Base-by-base conservation (phyloP, 2,888 invertebrate species). In the Ceraclea dissimilis region DNA sequence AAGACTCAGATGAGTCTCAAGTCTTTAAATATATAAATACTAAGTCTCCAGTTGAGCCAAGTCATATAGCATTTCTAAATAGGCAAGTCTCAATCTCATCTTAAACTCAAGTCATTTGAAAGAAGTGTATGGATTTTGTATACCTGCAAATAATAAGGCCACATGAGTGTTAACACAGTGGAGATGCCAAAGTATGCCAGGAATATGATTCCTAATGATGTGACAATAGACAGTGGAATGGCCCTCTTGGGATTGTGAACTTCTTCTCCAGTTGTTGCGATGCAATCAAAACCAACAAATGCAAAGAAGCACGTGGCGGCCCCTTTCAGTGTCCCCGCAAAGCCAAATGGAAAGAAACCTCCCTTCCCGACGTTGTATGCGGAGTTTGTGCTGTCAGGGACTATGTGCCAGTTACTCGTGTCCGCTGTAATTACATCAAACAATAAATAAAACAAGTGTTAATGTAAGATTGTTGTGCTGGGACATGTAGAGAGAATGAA, bases 251-350 rank as follows among this genome's bases (percentile, higher is more conserved):
- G 94, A 68, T 91, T 87, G 63, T 83, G 84, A 0, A 92, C 94
- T 78, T 96, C 96, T 72, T 96, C 96, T 0, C 86, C 89, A 0
- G 89, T 85, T 0, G 88, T 84, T 11, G 87, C 89, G 33, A 91
- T 88, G 60, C 85, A 83, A 68, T 97, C 96, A 69, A 96, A 96
- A 0, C 96, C 96, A 5, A 94, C 90, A 68, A 94, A 97, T 2
- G 91, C 93, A 68, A 90, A 94, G 71, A 90, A 90, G 66, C 90
- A 90, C 53, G 87, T 84, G 0, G 91, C 90, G 0, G 90, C 82
- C 0, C 92, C 93, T 13, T 81, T 78, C 69, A 93, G 78, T 1
- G 87, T 83, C 1, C 93, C 96, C 51, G 82, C 78, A 59, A 90
- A 75, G 0, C 95, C 95, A 69, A 84, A 95, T 0, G 96, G 95